phyloP scores from a whole-genome alignment of 53 echinoderm and acorn worm species.

The Echinarachnius parma region DNA sequence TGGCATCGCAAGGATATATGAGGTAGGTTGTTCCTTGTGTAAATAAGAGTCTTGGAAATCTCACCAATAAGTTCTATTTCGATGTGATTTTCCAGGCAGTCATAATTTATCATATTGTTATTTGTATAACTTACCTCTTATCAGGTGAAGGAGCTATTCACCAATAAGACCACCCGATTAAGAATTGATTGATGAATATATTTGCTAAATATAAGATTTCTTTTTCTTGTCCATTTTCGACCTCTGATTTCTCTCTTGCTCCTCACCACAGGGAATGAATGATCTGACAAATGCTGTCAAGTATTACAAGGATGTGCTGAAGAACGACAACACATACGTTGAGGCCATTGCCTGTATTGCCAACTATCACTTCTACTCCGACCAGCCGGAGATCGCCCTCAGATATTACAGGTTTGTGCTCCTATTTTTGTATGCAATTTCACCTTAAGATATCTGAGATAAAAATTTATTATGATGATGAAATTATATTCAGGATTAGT shows the following conservation, averaged over 20 bases:
- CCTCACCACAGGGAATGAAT: slow-evolving; percentile 68
- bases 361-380: slow-evolving; percentile 95
- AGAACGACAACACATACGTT: slow-evolving; percentile 90
- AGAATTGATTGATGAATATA: not conserved
- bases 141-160: no score
- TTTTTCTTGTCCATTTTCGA: not conserved
- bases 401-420: slow-evolving; percentile 81
- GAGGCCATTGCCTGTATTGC: slow-evolving; percentile 97
- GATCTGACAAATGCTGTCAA: slow-evolving; percentile 95
- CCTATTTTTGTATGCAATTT: not conserved
- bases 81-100: no score
- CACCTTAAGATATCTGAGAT: no score
- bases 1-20: slow-evolving; percentile 95
- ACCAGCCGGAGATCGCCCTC: slow-evolving; percentile 95
- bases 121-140: no score
- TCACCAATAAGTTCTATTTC: no score
- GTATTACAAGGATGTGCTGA: slow-evolving; percentile 90
- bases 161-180: no score
- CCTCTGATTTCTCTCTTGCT: not conserved
- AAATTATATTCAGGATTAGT: no score
- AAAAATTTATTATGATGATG: no score
- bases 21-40: slow-evolving; percentile 61
- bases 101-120: no score
- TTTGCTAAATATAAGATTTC: not conserved
- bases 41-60: not conserved